phyloP scores from a whole-genome alignment of 2,113 vertebrate species.

The Tylochromis polylepis region DNA sequence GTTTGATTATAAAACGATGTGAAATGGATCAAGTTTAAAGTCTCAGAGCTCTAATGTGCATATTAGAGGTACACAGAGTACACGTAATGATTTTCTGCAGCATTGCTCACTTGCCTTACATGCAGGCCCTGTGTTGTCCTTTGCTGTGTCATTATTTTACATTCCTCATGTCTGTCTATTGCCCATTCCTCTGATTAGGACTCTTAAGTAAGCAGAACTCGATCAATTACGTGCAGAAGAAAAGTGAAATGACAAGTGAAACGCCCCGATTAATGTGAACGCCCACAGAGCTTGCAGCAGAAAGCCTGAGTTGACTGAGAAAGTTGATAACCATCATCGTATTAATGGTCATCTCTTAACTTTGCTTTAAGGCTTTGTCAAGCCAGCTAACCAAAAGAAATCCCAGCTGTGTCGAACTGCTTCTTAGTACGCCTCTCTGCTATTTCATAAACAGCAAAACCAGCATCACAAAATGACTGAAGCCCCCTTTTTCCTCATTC shows the following conservation, averaged over 20 bases:
- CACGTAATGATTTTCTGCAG: not conserved
- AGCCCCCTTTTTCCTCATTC: not conserved
- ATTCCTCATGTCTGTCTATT: not conserved
- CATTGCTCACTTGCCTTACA: not conserved
- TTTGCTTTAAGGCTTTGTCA: not conserved
- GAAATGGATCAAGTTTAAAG: not conserved
- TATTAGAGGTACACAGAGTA: not conserved
- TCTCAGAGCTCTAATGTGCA: not conserved
- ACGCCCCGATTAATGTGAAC: not conserved
- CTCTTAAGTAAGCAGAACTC: not conserved
- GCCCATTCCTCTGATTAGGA: not conserved
- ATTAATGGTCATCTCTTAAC: not conserved
- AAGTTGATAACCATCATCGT: not conserved
- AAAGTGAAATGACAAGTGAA: not conserved
- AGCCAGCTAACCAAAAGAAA: not conserved
- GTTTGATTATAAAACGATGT: not conserved
- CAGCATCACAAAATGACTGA: not conserved
- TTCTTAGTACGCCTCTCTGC: not conserved
- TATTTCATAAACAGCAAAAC: not conserved
- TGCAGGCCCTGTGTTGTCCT: not conserved
- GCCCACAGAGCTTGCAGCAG: not conserved
- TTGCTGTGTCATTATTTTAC: not conserved
- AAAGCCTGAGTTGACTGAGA: too few species aligned
- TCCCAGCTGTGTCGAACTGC: not conserved
- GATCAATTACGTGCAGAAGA: not conserved